These are phyloP conservation scores for Polydesmus complanatus DNA, from an alignment of 2,888 invertebrate genomes.

Conservation along the genomic window DNA sequence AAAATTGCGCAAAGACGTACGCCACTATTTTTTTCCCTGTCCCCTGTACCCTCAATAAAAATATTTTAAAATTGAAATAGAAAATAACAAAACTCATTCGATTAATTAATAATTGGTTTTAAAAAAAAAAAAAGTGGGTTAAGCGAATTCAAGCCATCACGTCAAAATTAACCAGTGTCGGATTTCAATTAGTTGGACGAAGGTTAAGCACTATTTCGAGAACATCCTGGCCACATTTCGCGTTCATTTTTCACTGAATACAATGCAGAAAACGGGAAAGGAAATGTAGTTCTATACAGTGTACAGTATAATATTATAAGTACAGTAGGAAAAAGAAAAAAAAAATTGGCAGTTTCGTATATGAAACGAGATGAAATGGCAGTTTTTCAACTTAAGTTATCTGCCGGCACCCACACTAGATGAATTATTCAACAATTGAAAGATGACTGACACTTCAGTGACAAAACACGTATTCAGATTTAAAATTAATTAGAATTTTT, in stretches of 20 bases:
- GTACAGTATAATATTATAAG: too few relatives aligned
- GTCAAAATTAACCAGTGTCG: neutral
- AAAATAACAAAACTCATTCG: too few relatives aligned
- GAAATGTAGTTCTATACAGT: too few relatives aligned
- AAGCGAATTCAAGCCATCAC: neutral
- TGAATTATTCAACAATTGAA: neutral
- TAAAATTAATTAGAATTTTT: neutral
- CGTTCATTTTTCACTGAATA: too few relatives aligned
- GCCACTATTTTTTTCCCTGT: too few relatives aligned
- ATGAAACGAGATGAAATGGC: neutral
- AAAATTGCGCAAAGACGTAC: too few relatives aligned
- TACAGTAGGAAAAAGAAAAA: too few relatives aligned
- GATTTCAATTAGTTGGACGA: neutral
- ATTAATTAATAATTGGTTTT: too few relatives aligned
- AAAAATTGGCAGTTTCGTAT: neutral
- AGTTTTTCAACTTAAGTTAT: neutral
- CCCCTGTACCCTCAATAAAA: too few relatives aligned
- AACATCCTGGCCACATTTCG: too few relatives aligned
- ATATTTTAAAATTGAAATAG: too few relatives aligned
- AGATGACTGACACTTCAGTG: neutral
- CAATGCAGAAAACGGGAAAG: too few relatives aligned
- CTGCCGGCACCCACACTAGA: neutral
- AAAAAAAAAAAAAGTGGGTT: neutral
- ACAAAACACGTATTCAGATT: neutral
- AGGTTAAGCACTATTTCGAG: neutral